These are phyloP conservation scores for Labeo catla DNA, from an alignment of 2,113 vertebrate species.

Conservation along the genomic window DNA sequence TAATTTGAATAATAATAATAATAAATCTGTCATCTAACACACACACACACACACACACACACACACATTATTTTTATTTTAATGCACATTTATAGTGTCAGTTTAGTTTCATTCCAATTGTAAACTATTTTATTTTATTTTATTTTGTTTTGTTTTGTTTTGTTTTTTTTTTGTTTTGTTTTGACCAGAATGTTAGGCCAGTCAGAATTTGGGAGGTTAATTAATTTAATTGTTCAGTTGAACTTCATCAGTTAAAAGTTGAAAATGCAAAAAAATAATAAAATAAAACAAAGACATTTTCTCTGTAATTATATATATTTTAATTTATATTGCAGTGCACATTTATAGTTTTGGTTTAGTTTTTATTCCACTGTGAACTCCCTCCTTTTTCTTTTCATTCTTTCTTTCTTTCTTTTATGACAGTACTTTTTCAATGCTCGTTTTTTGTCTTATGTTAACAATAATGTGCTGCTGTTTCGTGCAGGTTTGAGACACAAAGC, in stretches of 20 bases:
- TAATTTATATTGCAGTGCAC: neutral
- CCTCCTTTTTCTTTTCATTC: neutral
- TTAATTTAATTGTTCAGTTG: neutral
- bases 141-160: no score
- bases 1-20: no score
- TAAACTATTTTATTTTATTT: neutral
- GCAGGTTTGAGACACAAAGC: neutral
- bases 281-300: neutral
- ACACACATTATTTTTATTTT: no score
- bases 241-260: neutral
- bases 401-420: neutral
- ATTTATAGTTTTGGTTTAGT: neutral
- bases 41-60: no score
- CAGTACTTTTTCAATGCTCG: neutral
- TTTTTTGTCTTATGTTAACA: neutral
- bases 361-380: neutral
- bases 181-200: neutral
- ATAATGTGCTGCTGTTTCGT: neutral
- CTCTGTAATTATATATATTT: neutral
- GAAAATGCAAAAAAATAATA: neutral
- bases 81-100: no score
- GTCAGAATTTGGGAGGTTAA: neutral
- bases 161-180: no score
- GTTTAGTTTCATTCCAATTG: no score
- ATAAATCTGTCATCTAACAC: no score